phyloP scores from a whole-genome alignment of 2,888 invertebrate species.

The Dynastes maya region DNA sequence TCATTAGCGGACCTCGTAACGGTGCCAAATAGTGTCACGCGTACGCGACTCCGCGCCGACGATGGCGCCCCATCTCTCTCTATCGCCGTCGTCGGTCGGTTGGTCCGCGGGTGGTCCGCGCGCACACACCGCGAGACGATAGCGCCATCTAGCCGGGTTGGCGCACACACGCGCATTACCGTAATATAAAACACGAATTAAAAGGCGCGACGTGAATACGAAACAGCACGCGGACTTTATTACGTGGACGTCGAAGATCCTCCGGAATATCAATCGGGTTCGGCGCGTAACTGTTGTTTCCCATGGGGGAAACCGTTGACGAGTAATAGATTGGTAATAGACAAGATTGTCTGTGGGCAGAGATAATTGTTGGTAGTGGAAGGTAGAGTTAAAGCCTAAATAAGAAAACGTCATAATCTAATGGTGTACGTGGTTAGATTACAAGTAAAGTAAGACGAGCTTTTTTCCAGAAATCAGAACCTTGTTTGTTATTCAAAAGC shows the following conservation, averaged over 20 bases:
- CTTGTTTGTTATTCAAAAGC: no score
- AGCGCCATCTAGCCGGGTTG: slow-evolving; percentile 54
- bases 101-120: slow-evolving; percentile 62
- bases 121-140: slow-evolving; percentile 55
- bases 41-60: slow-evolving; percentile 43
- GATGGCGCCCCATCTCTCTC: slow-evolving; percentile 42
- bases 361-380: neutral
- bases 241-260: neutral
- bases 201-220: slow-evolving; percentile 42
- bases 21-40: slow-evolving; percentile 56
- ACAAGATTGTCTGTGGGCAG: neutral
- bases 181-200: slow-evolving; percentile 45
- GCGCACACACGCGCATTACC: slow-evolving; percentile 55
- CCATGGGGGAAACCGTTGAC: neutral
- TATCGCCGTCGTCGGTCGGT: slow-evolving; percentile 50
- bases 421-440: slow-evolving; percentile 8
- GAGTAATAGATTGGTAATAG: slow-evolving; percentile 5
- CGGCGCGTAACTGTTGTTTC: slow-evolving; percentile 7
- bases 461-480: neutral
- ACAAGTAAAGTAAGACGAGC: neutral
- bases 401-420: slow-evolving; percentile 10
- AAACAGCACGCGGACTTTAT: slow-evolving; percentile 37
- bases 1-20: slow-evolving; percentile 56
- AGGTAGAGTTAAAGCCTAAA: slow-evolving; percentile 1
- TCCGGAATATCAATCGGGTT: slow-evolving; percentile 4